Base-by-base conservation (phyloP, 1,140 invertebrate species). In the Saccostrea echinata region DNA sequence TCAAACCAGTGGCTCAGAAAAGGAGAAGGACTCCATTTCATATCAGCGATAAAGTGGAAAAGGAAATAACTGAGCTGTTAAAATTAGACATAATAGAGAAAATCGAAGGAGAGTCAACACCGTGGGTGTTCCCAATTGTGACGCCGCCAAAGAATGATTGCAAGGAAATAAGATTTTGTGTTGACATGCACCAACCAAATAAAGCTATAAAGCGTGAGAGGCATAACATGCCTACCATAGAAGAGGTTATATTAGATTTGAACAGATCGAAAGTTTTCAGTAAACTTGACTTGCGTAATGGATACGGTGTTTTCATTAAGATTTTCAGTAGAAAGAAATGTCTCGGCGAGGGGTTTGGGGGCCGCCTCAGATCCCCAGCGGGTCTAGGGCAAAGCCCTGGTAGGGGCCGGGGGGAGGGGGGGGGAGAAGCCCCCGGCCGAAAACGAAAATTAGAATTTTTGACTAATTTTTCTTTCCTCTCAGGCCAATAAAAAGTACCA, bases 151-250 rank as follows among this genome's bases (percentile, higher is more conserved):
- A 85, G 53, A 91, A 91, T n/a, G 57, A 85, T 35, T 13, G n/a
- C 1, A 81, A 86, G 8, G 88, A 92, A 33, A 90, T 93, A 0
- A 43, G 91, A 30, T 52, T 93, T 18, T 93, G 93, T 61, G 89
- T 94, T 1, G 92, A 93, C 61, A 93, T 93, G 92, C 53, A 89
- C 16, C n/a, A 86, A 55, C 86, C 91, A 1, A 92, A 92, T 85
- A 88, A 89, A 84, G 91, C 90, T 2, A 76, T 87, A 9, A 86
- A 90, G 12, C n/a, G 92, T 16, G 91, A 93, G 88, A 55, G 91
- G 64, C 89, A 92, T 71, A 68, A 76, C 0, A 91, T 92, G 2
- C 92, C 92, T 9, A 93, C 91, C 1, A 86, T 92, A 3, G 92
- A 94, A 52, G 93, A 93, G 61, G 61, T 93, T 1, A 81, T 92